phyloP scores from a whole-genome alignment of 2,113 vertebrate species.

The Solea solea region DNA sequence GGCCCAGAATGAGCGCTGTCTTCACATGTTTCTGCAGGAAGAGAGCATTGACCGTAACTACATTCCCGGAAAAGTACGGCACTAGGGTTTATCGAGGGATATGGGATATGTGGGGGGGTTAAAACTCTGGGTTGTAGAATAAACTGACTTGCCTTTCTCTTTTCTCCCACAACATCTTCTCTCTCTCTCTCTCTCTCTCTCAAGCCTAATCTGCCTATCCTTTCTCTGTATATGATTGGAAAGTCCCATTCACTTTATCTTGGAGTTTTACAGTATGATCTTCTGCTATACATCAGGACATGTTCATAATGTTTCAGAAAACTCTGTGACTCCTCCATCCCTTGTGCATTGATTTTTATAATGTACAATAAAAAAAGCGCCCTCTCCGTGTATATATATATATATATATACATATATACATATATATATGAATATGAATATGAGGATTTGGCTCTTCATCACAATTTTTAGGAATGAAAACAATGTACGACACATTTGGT shows the following conservation, averaged over 20 bases:
- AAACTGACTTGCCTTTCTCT: conserved; percentile 78
- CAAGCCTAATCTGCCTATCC: conserved; percentile 28
- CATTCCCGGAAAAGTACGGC: conserved; percentile 98
- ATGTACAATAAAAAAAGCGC: conserved; percentile 30
- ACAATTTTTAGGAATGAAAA: conserved; percentile 21
- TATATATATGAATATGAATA: too few relatives aligned
- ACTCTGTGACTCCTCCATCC: conserved; percentile 25
- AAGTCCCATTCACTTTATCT: conserved; percentile 40
- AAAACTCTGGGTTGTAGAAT: conserved; percentile 34
- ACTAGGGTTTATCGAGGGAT: conserved; percentile 82
- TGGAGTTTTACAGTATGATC: conserved; percentile 15
- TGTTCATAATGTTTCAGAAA: conserved; percentile 26
- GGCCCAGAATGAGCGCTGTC: conserved; percentile 99
- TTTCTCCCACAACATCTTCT: conserved; percentile 66
- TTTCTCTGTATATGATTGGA: conserved; percentile 55
- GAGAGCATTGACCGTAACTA: conserved; percentile 98
- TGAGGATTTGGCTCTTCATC: conserved; percentile 39
- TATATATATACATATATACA: too few relatives aligned
- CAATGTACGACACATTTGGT: conserved; percentile 15
- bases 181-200: conserved; percentile 14
- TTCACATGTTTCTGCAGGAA: conserved; percentile 99
- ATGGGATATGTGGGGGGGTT: conserved; percentile 43
- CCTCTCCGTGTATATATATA: not conserved
- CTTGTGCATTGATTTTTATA: conserved; percentile 54
- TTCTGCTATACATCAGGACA: conserved; percentile 27